Conservation (phyloP, 2,888 invertebrate genomes). For the Eupithecia pulchellata region DNA sequence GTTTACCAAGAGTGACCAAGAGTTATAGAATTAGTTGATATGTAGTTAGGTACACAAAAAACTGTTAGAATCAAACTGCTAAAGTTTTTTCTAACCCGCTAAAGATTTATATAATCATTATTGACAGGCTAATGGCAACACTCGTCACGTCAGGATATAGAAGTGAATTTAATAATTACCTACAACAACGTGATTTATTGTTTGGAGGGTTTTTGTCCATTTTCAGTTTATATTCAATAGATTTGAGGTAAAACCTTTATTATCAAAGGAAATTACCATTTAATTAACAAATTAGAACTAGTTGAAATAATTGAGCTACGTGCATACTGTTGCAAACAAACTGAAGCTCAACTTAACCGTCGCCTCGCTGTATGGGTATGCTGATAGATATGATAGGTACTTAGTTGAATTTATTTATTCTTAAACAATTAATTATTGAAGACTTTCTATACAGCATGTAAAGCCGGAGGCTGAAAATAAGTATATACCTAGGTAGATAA, state of each 20-base stretch:
- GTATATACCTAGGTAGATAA: no score
- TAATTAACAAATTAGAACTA: no score
- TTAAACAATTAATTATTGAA: background rate
- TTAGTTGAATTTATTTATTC: no score
- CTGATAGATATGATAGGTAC: no score
- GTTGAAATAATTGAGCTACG: no score
- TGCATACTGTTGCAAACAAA: no score
- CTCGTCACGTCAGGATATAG: slow-evolving; percentile 16
- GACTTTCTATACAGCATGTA: background rate
- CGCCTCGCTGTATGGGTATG: no score
- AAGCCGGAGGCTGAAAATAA: background rate
- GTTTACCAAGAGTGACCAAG: background rate
- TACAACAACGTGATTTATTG: background rate
- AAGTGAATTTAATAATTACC: background rate
- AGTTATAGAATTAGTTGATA: background rate
- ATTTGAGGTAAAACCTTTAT: no score
- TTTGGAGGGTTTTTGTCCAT: no score
- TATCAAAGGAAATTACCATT: no score
- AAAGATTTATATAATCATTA: slow-evolving; percentile 65
- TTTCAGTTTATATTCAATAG: no score
- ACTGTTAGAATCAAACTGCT: background rate
- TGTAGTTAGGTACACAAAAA: slow-evolving; percentile 13
- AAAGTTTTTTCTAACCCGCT: slow-evolving; percentile 18
- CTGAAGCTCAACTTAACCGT: no score
- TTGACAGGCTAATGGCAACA: slow-evolving; percentile 63